Evolutionary conservation across 2,797 vertebrate genomes (phyloP).

Genomic region (Anguilla pacifica): DNA sequence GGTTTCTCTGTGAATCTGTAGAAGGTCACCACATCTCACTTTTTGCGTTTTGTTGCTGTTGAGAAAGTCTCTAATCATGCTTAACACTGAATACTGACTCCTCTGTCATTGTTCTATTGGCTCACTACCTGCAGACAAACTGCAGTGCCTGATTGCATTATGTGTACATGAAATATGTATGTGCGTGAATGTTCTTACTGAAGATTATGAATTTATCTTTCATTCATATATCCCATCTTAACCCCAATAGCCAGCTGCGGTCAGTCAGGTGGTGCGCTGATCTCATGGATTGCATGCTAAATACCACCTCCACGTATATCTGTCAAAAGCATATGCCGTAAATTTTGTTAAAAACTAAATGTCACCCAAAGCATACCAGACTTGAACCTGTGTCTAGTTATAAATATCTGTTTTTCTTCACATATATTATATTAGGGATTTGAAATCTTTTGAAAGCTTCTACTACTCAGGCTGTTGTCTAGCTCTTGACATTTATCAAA

Average conservation of each 20-base stretch:
- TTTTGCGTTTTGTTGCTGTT: not conserved
- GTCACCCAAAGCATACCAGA: not conserved
- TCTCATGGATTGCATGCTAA: not conserved
- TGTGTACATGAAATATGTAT: not conserved
- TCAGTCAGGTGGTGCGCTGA: not conserved
- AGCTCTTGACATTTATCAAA: not conserved
- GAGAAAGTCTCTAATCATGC: not conserved
- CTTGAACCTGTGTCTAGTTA: not conserved
- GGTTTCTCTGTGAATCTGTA: not conserved
- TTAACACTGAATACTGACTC: not conserved
- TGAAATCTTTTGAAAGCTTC: not conserved
- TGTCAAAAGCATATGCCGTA: not conserved
- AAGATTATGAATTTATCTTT: not conserved
- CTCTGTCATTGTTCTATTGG: not conserved
- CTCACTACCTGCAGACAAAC: not conserved
- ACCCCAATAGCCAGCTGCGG: not conserved
- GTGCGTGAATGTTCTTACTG: not conserved
- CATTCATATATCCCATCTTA: not conserved
- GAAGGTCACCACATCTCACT: not conserved
- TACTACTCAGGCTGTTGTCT: not conserved
- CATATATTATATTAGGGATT: too few relatives aligned
- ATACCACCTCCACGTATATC: not conserved
- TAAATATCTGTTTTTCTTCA: not conserved
- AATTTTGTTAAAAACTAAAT: not conserved
- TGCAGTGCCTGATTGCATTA: not conserved